A percentile compares a stretch with the other conserved stretches of the same genome.
Conservation (phyloP, 2,888 invertebrate species). For the Mesorhabditis sp. region DNA sequence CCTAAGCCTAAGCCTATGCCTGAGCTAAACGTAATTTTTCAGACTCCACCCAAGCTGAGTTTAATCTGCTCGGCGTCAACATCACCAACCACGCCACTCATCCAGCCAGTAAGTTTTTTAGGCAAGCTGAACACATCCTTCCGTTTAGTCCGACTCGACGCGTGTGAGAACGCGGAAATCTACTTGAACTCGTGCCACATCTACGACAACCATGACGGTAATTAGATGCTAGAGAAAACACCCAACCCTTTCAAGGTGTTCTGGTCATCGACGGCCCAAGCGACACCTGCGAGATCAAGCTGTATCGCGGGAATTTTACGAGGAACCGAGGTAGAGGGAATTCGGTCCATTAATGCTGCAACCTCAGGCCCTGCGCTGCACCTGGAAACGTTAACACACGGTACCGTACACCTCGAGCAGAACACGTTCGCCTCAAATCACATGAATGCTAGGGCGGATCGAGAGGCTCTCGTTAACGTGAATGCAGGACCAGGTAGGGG, state of each 20-base stretch:
- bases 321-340: background rate
- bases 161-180: background rate
- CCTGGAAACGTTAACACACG: background rate
- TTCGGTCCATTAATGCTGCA: background rate
- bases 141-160: background rate
- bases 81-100: background rate
- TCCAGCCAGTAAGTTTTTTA: background rate
- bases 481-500: background rate
- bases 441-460: constrained; percentile 1
- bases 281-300: background rate
- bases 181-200: background rate
- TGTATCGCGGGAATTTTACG: background rate
- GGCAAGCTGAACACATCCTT: background rate
- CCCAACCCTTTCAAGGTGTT: background rate
- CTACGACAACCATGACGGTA: constrained; percentile 6
- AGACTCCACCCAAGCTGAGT: background rate
- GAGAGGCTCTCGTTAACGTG: background rate
- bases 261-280: background rate
- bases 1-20: background rate
- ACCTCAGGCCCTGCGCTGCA: background rate
- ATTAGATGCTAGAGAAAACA: background rate
- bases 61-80: background rate
- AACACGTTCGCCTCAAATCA: background rate
- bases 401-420: background rate
- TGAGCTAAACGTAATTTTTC: too few relatives aligned